These are phyloP conservation scores for Ormyrus pomaceus DNA, from an alignment of 2,888 invertebrate genomes.

Conservation along the genomic window DNA sequence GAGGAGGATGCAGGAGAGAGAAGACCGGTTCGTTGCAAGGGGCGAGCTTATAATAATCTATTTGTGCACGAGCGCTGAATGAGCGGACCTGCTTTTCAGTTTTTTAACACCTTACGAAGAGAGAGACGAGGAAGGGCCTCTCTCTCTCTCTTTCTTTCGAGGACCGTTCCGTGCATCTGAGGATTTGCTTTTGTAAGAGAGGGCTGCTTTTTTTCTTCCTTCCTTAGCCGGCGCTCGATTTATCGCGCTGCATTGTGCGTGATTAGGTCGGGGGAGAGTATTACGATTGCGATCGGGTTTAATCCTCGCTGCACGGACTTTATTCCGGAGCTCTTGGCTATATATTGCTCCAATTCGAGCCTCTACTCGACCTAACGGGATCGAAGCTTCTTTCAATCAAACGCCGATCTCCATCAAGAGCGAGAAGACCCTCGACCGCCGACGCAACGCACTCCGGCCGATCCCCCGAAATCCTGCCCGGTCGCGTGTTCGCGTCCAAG, in stretches of 20 bases:
- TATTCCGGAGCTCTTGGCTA: not conserved
- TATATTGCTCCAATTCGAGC: not conserved
- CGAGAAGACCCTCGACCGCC: not conserved
- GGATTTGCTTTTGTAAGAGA: not conserved
- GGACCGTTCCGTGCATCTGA: not conserved
- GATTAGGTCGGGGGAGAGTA: not conserved
- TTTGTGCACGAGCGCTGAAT: conserved; percentile 21
- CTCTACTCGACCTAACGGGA: too few relatives aligned
- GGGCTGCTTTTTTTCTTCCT: conserved; percentile 4
- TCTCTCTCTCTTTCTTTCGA: not conserved
- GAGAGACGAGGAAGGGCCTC: not conserved
- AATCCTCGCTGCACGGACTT: not conserved
- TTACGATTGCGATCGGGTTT: not conserved
- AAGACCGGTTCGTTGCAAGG: not conserved
- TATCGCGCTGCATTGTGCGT: conserved; percentile 16
- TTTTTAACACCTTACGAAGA: conserved; percentile 27
- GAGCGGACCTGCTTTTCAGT: conserved; percentile 19
- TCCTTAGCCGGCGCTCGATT: not conserved
- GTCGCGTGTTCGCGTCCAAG: not conserved
- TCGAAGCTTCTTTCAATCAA: not conserved
- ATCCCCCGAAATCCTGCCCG: not conserved
- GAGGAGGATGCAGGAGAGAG: not conserved
- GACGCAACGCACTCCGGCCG: not conserved
- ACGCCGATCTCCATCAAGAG: not conserved
- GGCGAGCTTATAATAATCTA: conserved; percentile 31